Base-by-base conservation (phyloP, 2,888 invertebrate genomes). In the Cheilosia scutellata region DNA sequence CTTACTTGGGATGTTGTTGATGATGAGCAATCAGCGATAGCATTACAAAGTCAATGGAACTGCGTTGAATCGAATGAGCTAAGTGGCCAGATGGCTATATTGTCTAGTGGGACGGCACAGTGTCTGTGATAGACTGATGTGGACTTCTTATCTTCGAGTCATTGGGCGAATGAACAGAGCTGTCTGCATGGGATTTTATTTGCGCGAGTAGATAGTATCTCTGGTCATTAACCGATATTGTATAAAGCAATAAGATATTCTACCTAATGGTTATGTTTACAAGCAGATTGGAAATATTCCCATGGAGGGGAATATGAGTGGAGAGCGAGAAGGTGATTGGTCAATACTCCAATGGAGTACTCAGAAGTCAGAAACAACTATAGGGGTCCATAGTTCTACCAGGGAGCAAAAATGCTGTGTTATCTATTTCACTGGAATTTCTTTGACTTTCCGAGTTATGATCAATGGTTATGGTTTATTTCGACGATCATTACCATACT, bases 1-100 rank as follows among this genome's bases (percentile, higher is more conserved):
- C 51, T 74, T 42, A 44, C 53, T 40, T 20, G 57, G 66, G 57
- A 55, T 58, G 31, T 33, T 76, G 76, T 76, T 76, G 76, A 68
- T 68, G 37, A 76, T 76, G 51, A 68, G 68, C 68, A 66, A 66
- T 76, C 76, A 68, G 33, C 68, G 60, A 58, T 55, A 44, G 44
- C 31, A 63, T 74, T 65, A 65, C 74, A 75, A 74, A 40, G 33
- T 44, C 74, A 40, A 76, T 57, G 58, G 40, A 42, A 6, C 25
- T 27, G 33, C 5, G 7, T 53, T 65, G 74, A 75, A n/a, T 16
- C 25, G 55, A 55, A 74, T 72, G 51, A 31, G 44, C 20, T 57
- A 42, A 33, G 27, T 16, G 40, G n/a, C 20, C 70, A 71, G 58
- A 71, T 71, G 71, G 58, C 71, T 47, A 0, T 47, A 0, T 53